Base-by-base conservation (phyloP, 2,113 vertebrate genomes). In the Syrmaticus mikado region DNA sequence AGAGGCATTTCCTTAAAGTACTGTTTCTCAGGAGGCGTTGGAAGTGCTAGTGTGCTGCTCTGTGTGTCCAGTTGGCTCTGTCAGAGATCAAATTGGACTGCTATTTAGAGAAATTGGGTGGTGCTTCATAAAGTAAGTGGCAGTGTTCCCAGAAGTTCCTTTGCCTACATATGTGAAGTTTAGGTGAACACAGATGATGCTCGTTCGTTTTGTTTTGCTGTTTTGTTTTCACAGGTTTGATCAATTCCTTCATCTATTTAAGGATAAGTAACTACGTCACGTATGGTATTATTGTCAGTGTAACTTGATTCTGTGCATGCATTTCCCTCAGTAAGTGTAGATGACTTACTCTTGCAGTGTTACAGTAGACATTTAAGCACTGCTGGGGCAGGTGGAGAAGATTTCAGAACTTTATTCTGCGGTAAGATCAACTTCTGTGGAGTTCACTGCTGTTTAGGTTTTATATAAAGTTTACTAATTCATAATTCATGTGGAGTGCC, bases 391-490 rank as follows among this genome's bases (percentile, higher is more conserved):
- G 45, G 79, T 87, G 27, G 41, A 62, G 78, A 48, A 32, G 14
- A 72, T 73, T 92, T 87, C 9, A 14, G 45, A 90, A 60, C 28
- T 73, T 75, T 55, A 5, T 91, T 79, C 67, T 89, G n/a, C 71
- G 61, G 21, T 43, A 53, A 70, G 55, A 62, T 30, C 38, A 57
- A 8, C 11, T 32, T 57, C 53, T 94, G 71, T 68, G 25, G 34
- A 79, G 18, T 82, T 19, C 73, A 34, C 32, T 91, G 41, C 27
- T 86, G 3, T 85, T 74, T 64, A 73, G 40, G 19, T 70, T 82
- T 89, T 57, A 27, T 19, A 57, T 72, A 13, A 80, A 68, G 62
- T 87, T 93, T 17, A 93, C 62, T 89, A 89, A 85, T 85, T 85
- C 13, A 61, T 71, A 28, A 17, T 85, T 95, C 73, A 64, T 53